phyloP scores from a whole-genome alignment of 1,140 invertebrate genomes.

The Rhizoglyphus robini region DNA sequence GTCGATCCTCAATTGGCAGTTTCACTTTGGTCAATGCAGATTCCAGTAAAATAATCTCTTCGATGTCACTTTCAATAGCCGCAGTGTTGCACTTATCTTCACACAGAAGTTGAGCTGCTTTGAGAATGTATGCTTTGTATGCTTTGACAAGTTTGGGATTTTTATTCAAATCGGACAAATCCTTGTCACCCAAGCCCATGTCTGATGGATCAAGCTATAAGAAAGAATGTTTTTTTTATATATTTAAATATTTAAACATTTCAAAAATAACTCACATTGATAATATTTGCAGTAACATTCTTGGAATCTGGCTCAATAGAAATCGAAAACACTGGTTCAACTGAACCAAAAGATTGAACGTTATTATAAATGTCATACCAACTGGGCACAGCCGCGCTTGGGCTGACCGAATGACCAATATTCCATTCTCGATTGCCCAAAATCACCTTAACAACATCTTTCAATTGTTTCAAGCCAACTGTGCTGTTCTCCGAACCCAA shows the following conservation, averaged over 20 bases:
- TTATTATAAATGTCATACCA: too few species aligned
- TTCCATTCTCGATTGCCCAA: neutral
- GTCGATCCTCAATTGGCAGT: slow-evolving; percentile 24
- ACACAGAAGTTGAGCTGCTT: neutral
- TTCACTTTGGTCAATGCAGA: slow-evolving; percentile 28
- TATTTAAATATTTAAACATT: neutral
- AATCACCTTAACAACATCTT: neutral
- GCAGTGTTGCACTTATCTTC: neutral
- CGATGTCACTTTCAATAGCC: slow-evolving; percentile 12
- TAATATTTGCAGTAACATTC: neutral
- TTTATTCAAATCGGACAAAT: neutral
- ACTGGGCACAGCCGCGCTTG: too few species aligned
- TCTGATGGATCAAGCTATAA: slow-evolving; percentile 5
- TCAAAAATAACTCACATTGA: neutral
- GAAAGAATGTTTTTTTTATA: neutral
- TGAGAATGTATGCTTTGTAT: slow-evolving; percentile 41
- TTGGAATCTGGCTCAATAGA: neutral
- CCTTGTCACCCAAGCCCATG: slow-evolving; percentile 7
- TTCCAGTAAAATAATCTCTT: slow-evolving; percentile 15
- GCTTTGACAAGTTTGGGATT: slow-evolving; percentile 29
- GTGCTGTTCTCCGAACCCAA: neutral
- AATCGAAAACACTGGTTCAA: neutral
- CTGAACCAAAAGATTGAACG: neutral
- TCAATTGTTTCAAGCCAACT: neutral
- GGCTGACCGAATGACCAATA: too few species aligned